A percentile compares a stretch with the other conserved stretches of the same genome.
phyloP scores from a whole-genome alignment of 2,113 vertebrate species.

The Excalfactoria chinensis region DNA sequence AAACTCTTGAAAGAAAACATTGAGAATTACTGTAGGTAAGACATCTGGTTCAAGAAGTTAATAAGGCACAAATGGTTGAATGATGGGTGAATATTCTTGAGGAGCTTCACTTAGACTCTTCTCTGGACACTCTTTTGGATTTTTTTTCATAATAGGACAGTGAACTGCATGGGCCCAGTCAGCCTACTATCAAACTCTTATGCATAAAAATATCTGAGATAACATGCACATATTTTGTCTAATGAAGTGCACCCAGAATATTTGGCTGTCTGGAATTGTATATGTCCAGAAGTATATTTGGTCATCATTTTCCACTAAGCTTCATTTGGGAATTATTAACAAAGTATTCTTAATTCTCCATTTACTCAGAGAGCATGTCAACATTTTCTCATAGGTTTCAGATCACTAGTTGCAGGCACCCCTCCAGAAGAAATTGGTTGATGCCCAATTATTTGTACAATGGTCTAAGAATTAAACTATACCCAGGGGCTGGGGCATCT shows the following conservation, averaged over 20 bases:
- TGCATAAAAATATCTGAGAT: not conserved
- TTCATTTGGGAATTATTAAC: not conserved
- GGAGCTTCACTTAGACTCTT: not conserved
- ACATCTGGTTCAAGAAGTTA: not conserved
- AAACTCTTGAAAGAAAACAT: not conserved
- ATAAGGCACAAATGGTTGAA: not conserved
- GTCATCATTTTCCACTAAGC: not conserved
- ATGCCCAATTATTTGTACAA: not conserved
- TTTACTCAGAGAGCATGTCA: not conserved
- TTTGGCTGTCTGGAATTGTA: not conserved
- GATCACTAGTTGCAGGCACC: not conserved
- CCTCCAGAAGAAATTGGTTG: not conserved
- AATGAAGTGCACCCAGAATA: not conserved
- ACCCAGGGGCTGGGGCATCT: not conserved
- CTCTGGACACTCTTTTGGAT: not conserved
- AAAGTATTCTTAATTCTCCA: not conserved
- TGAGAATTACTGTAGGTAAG: not conserved
- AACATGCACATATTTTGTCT: not conserved
- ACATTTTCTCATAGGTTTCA: not conserved
- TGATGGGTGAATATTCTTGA: not conserved
- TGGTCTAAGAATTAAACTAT: fast-evolving
- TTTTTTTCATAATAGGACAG: not conserved
- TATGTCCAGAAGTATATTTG: not conserved
- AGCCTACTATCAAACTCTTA: not conserved
- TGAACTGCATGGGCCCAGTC: not conserved